These are phyloP conservation scores for Gryllus longicercus DNA, from an alignment of 2,888 invertebrate genomes.

Conservation along the genomic window DNA sequence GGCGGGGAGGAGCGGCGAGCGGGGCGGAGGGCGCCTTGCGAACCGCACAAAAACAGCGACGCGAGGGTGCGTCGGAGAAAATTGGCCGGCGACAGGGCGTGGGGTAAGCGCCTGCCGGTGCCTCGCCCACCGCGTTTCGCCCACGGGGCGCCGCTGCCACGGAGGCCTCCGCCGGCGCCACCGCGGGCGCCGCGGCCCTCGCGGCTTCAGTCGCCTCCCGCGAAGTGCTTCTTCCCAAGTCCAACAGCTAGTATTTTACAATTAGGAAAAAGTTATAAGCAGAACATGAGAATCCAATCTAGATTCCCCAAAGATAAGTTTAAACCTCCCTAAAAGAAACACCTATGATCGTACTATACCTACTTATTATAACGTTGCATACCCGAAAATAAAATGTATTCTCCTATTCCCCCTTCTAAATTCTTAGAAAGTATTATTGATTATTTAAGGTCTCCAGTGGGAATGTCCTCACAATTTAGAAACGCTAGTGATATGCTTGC, in stretches of 20 bases:
- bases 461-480: too few relatives aligned
- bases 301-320: too few relatives aligned
- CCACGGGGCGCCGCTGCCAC: neutral
- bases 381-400: too few relatives aligned
- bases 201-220: neutral
- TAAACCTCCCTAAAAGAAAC: too few relatives aligned
- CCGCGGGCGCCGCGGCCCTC: neutral
- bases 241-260: neutral
- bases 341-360: too few relatives aligned
- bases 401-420: too few relatives aligned
- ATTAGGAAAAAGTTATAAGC: too few relatives aligned
- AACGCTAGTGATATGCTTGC: too few relatives aligned
- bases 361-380: too few relatives aligned
- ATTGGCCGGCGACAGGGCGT: slow-evolving; percentile 17
- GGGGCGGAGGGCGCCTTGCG: neutral
- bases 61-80: slow-evolving; percentile 8
- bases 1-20: neutral
- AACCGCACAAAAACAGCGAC: slow-evolving; percentile 1
- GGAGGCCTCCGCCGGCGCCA: neutral
- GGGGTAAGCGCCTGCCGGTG: neutral
- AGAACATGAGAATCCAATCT: too few relatives aligned
- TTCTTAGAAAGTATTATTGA: too few relatives aligned
- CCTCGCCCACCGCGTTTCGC: neutral
- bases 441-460: too few relatives aligned
- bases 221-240: neutral